Evolutionary conservation across 2,888 invertebrate species (phyloP).

Genomic region (Harmothoe impar): DNA sequence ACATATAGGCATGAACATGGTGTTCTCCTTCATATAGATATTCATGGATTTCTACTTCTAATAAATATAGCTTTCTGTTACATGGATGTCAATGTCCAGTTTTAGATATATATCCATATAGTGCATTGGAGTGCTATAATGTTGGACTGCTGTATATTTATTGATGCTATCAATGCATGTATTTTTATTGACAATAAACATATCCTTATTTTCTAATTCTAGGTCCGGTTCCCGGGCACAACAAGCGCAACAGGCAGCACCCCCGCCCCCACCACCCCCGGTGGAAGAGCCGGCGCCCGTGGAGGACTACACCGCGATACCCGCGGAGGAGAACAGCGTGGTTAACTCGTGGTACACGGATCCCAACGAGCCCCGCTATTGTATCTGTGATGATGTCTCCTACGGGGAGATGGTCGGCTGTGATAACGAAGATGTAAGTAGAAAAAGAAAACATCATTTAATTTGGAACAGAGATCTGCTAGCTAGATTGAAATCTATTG

Average conservation of each 20-base stretch:
- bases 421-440: conserved; percentile 96
- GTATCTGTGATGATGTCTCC: conserved; percentile 97
- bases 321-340: conserved; percentile 77
- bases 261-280: conserved; percentile 80
- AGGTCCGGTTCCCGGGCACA: conserved; percentile 58
- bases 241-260: conserved; percentile 74
- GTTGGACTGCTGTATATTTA: too few species aligned
- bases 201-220: background rate
- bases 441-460: background rate
- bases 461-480: background rate
- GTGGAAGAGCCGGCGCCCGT: conserved; percentile 55
- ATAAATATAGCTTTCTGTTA: too few species aligned
- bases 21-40: too few species aligned
- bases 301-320: conserved; percentile 74
- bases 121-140: too few species aligned
- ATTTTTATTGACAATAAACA: too few species aligned
- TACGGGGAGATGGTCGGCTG: conserved; percentile 99
- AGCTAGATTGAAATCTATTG: background rate
- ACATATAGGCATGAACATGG: too few species aligned
- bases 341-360: conserved; percentile 93
- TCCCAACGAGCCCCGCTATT: conserved; percentile 97
- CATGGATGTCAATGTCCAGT: too few species aligned
- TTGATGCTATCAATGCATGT: too few species aligned
- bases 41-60: too few species aligned
- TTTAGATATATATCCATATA: too few species aligned